A percentile compares a stretch with the other conserved stretches of the same genome.
Evolutionary conservation across 1,140 invertebrate genomes (phyloP).

Genomic region (Euwallacea fornicatus): DNA sequence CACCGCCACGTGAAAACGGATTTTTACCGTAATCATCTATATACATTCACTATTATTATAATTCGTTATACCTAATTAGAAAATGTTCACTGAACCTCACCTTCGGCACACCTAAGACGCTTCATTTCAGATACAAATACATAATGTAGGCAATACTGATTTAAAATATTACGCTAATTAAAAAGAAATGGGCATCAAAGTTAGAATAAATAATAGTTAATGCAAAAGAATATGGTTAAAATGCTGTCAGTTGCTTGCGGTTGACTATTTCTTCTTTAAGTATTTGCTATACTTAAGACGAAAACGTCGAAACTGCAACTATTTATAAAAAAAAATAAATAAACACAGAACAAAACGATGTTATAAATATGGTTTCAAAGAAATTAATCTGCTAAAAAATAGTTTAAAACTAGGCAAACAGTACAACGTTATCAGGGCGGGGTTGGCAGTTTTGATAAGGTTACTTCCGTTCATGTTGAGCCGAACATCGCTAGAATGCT

Average conservation of each 20-base stretch:
- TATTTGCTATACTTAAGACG: background rate
- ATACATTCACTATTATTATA: conserved; percentile 1
- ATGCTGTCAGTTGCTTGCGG: background rate
- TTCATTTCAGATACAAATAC: background rate
- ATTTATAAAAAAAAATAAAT: conserved; percentile 15
- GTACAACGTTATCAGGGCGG: conserved; percentile 21
- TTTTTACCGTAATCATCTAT: background rate
- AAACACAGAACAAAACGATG: conserved; percentile 23
- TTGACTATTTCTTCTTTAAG: background rate
- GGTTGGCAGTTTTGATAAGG: conserved; percentile 24
- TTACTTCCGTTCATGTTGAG: conserved; percentile 36
- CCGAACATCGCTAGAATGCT: conserved; percentile 25
- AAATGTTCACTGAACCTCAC: background rate
- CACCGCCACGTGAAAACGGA: conserved; percentile 23
- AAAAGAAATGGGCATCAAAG: background rate
- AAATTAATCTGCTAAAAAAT: conserved; percentile 33
- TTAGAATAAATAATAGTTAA: background rate
- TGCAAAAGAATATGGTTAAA: background rate
- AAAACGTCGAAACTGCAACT: background rate
- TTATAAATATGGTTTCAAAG: conserved; percentile 11
- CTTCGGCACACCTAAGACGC: background rate
- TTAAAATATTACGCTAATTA: background rate
- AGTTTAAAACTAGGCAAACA: conserved; percentile 14
- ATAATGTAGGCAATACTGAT: background rate
- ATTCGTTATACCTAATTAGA: conserved; percentile 12